Evolutionary conservation across 2,797 vertebrate genomes (phyloP).

Genomic region (Anguilla anguilla): DNA sequence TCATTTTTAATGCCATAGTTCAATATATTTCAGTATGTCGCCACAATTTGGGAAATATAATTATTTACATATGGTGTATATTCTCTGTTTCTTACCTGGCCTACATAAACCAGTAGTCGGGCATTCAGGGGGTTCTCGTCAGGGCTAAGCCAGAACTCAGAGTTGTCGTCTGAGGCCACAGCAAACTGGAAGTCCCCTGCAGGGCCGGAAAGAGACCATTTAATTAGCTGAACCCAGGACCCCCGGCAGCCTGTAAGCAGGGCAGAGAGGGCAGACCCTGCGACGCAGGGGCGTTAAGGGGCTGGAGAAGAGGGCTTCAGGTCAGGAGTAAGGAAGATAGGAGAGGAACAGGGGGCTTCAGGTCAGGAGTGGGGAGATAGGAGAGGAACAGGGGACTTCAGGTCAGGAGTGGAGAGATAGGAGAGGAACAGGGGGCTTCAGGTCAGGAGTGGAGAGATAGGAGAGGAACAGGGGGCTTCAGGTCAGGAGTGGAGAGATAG

Average conservation of each 20-base stretch:
- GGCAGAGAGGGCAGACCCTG: background rate
- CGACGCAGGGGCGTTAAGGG: too few relatives aligned
- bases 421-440: background rate
- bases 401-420: background rate
- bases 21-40: background rate
- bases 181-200: constrained; percentile 88
- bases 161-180: constrained; percentile 86
- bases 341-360: too few relatives aligned
- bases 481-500: background rate
- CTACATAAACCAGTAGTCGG: constrained; percentile 76
- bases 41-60: background rate
- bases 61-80: too few relatives aligned
- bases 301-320: too few relatives aligned
- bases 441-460: too few relatives aligned
- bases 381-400: background rate
- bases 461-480: too few relatives aligned
- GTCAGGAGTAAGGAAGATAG: too few relatives aligned
- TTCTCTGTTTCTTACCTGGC: constrained; percentile 68
- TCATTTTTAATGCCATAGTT: background rate
- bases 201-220: constrained; percentile 18
- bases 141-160: constrained; percentile 83
- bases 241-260: background rate
- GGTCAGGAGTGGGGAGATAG: background rate
- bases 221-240: background rate
- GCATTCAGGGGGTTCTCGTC: constrained; percentile 76